Conservation (phyloP, 2,888 invertebrate genomes). For the Orthosia gothica region DNA sequence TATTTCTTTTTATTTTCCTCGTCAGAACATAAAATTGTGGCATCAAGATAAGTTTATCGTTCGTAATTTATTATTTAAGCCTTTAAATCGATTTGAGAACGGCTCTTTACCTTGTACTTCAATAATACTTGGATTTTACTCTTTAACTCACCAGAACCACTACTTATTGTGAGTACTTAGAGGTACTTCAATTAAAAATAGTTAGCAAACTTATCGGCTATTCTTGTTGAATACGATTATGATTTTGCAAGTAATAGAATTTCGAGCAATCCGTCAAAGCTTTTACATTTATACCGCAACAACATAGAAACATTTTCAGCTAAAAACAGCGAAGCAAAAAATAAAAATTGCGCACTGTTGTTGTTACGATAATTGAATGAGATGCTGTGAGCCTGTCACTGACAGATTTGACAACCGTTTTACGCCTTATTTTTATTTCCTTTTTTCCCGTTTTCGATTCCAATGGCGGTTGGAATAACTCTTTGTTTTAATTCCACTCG, state of each 20-base stretch:
- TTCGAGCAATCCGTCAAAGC: slow-evolving; percentile 34
- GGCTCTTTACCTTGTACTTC: not conserved
- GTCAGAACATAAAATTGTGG: slow-evolving; percentile 29
- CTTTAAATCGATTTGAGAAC: slow-evolving; percentile 21
- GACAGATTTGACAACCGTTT: slow-evolving; percentile 71
- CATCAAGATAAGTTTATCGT: slow-evolving; percentile 38
- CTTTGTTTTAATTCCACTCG: slow-evolving; percentile 66
- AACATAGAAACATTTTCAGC: slow-evolving; percentile 47
- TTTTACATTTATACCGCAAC: slow-evolving; percentile 51
- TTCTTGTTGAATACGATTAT: not conserved
- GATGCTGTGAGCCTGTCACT: slow-evolving; percentile 68
- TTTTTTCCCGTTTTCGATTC: slow-evolving; percentile 62
- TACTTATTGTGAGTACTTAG: not conserved
- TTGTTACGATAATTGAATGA: slow-evolving; percentile 70
- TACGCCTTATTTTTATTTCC: slow-evolving; percentile 70
- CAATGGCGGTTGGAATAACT: slow-evolving; percentile 60
- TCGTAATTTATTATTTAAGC: slow-evolving; percentile 36
- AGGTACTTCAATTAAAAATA: slow-evolving; percentile 2
- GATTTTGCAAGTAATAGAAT: not conserved
- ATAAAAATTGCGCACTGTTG: slow-evolving; percentile 58
- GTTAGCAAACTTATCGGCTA: not conserved
- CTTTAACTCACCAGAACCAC: not conserved
- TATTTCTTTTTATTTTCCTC: slow-evolving; percentile 35
- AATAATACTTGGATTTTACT: not conserved
- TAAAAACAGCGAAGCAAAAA: slow-evolving; percentile 53